Conservation (phyloP, 1,140 invertebrate species). For the Coenobita brevimanus region DNA sequence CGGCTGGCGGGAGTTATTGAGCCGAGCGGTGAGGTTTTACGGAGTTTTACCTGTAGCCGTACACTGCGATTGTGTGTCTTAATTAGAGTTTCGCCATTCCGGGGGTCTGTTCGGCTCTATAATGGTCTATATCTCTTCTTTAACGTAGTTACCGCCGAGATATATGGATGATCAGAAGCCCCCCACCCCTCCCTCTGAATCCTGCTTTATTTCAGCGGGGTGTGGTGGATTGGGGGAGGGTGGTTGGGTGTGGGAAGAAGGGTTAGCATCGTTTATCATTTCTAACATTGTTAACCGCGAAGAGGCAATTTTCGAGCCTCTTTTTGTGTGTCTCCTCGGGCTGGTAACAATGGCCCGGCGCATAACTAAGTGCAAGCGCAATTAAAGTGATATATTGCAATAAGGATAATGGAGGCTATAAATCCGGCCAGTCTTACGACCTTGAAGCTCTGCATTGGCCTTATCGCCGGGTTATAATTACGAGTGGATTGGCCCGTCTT, state of each 20-base stretch:
- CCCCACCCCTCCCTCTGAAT: neutral
- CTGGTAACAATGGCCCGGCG: slow-evolving; percentile 44
- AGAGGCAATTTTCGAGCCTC: slow-evolving; percentile 31
- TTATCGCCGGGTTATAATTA: slow-evolving; percentile 41
- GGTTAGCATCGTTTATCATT: slow-evolving; percentile 34
- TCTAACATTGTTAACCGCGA: slow-evolving; percentile 46
- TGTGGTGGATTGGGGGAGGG: too few relatives aligned
- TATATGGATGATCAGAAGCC: slow-evolving; percentile 37
- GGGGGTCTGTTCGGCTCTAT: slow-evolving; percentile 46
- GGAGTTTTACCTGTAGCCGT: slow-evolving; percentile 48
- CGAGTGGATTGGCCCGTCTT: neutral
- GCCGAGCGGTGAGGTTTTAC: slow-evolving; percentile 9
- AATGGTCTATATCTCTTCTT: slow-evolving; percentile 53
- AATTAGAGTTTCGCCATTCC: slow-evolving; percentile 51
- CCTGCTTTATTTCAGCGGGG: too few relatives aligned
- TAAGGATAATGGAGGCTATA: slow-evolving; percentile 49
- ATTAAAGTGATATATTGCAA: slow-evolving; percentile 57
- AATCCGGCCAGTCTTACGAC: slow-evolving; percentile 34
- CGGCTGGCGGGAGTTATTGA: neutral
- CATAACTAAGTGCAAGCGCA: slow-evolving; percentile 52
- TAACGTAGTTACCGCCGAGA: slow-evolving; percentile 39
- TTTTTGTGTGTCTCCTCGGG: slow-evolving; percentile 37
- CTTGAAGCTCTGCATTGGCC: slow-evolving; percentile 31
- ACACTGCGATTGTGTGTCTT: slow-evolving; percentile 45
- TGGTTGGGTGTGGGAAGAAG: too few relatives aligned